These are phyloP conservation scores for Oryzias curvinotus DNA, from an alignment of 2,113 vertebrate species.

Conservation along the genomic window DNA sequence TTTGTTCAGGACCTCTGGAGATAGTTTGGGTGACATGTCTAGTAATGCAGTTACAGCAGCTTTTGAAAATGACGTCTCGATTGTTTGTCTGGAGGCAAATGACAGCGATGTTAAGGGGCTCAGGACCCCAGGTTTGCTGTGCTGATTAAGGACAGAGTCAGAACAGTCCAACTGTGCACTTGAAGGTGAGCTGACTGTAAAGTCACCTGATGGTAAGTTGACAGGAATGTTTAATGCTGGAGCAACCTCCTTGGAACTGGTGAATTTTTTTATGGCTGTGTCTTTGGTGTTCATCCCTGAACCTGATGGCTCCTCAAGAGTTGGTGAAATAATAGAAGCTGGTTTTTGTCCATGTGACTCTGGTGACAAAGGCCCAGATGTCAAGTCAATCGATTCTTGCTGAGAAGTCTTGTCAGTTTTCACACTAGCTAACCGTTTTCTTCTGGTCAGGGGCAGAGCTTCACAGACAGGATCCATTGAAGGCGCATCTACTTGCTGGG, in stretches of 20 bases:
- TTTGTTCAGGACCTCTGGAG: slow-evolving; percentile 15
- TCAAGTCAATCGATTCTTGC: slow-evolving; percentile 55
- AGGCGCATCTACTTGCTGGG: slow-evolving; percentile 9
- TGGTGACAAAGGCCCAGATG: slow-evolving; percentile 25
- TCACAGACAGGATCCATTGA: slow-evolving; percentile 31
- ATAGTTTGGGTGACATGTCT: slow-evolving; percentile 73
- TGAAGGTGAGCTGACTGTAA: background rate
- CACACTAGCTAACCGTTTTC: slow-evolving; percentile 24
- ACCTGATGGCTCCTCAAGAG: slow-evolving; percentile 39
- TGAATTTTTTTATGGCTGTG: slow-evolving; percentile 48
- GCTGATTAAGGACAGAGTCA: slow-evolving; percentile 22
- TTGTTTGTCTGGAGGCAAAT: slow-evolving; percentile 14
- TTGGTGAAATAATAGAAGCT: background rate
- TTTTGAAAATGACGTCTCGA: slow-evolving; percentile 56
- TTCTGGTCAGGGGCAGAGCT: slow-evolving; percentile 61
- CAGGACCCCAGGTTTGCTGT: slow-evolving; percentile 5
- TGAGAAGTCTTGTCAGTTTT: slow-evolving; percentile 13
- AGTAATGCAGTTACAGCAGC: slow-evolving; percentile 71
- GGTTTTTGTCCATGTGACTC: slow-evolving; percentile 3
- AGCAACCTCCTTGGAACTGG: slow-evolving; percentile 7
- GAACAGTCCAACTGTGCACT: slow-evolving; percentile 11
- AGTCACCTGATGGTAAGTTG: slow-evolving; percentile 9
- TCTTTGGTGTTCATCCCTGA: slow-evolving; percentile 49
- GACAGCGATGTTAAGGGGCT: background rate
- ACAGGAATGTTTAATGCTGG: slow-evolving; percentile 20